Evolutionary conservation across 2,113 vertebrate species (phyloP), one percentile per base, ranked within the genome.

Genomic region (Coryphaenoides rupestris): DNA sequence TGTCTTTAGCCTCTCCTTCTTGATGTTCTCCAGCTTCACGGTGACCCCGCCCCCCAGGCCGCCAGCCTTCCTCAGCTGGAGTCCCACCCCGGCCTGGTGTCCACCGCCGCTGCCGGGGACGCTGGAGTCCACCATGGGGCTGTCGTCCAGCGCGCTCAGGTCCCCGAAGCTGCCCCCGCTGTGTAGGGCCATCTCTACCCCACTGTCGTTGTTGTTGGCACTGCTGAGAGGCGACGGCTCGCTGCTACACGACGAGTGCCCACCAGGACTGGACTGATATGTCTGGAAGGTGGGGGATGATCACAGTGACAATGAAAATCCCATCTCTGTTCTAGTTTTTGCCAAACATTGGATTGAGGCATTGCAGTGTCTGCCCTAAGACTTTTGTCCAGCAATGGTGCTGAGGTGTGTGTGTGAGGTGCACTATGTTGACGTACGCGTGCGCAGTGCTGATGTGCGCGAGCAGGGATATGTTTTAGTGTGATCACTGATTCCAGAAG

Each of bases 231-330:
- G 96, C 65, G 97, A 99, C 15, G 93, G 95, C 86, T 98, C 95
- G 54, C 96, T 98, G 91, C 96, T 98, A 78, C 95, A 99, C n/a
- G 96, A 98, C 0, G 96, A 99, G 86, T 96, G 95, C 83, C 95
- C 96, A 73, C 94, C 94, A 86, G 96, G 96, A 84, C 97, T 98
- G 93, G 96, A 94, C 90, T 98, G 96, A 92, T 95, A 96, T 78
- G 94, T 92, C 97, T 99, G 88, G 1, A 66, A 78, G 45, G 58
- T 13, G 66, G 28, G 23, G 5, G 63, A 67, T 17, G 2, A 65
- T 21, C 22, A 57, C 14, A 57, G 13, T 62, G 10, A 63, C 28
- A n/a, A 50, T 50, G 47, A 17, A 50, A 50, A 50, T 50, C 47
- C 5, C 15, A 16, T 50, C n/a, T 50, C 47, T 40, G 33, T 12